Evolutionary conservation across 2,888 invertebrate genomes (phyloP).

Genomic region (Drosophila sordidapex): DNA sequence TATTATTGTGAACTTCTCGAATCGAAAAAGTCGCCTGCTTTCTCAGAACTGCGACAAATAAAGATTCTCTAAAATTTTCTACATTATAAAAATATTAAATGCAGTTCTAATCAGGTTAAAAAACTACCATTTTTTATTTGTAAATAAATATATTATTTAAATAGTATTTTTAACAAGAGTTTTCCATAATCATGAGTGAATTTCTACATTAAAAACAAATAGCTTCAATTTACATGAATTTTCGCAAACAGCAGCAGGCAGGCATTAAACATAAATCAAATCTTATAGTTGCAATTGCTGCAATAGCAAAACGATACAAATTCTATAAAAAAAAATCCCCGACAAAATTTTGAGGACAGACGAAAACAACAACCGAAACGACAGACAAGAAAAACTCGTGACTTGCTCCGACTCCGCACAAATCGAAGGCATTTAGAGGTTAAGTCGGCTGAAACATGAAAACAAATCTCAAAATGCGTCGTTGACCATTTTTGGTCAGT

Average conservation of each 20-base stretch:
- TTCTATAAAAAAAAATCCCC: slow-evolving; percentile 24
- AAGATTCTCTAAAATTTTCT: neutral
- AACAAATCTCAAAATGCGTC: slow-evolving; percentile 47
- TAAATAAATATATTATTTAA: neutral
- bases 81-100: neutral
- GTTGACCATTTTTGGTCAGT: slow-evolving; percentile 65
- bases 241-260: neutral
- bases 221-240: neutral
- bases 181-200: neutral
- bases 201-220: neutral
- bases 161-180: neutral
- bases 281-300: neutral
- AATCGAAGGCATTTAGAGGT: slow-evolving; percentile 57
- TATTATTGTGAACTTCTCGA: neutral
- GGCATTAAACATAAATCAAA: neutral
- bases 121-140: too few species aligned
- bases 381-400: slow-evolving; percentile 27
- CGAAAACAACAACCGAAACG: neutral
- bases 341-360: slow-evolving; percentile 39
- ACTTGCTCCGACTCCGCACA: slow-evolving; percentile 17
- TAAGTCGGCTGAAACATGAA: slow-evolving; percentile 40
- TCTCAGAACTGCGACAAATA: neutral
- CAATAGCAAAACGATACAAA: neutral
- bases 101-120: neutral
- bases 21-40: slow-evolving; percentile 6